Conservation (phyloP, 2,797 vertebrate species). For the Notolepis coatsorum region DNA sequence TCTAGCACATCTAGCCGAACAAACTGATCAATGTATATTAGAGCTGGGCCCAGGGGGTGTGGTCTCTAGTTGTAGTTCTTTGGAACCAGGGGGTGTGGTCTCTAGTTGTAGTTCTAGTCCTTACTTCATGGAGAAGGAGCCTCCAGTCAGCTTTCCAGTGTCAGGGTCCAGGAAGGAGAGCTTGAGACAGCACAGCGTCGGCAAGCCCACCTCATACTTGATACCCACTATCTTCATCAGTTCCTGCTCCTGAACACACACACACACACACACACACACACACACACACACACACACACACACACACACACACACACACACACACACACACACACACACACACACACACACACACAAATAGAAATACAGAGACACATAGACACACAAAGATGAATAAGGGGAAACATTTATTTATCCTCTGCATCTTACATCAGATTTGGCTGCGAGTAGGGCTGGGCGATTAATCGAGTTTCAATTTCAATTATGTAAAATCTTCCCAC, state of each 20-base stretch:
- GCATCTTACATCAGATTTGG: too few relatives aligned
- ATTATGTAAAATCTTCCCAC: too few relatives aligned
- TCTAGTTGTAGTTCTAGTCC: too few relatives aligned
- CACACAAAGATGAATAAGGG: too few relatives aligned
- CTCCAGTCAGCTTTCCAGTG: conserved; percentile 95
- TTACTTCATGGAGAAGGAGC: conserved; percentile 99
- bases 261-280: conserved; percentile 7
- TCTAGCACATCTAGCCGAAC: too few relatives aligned
- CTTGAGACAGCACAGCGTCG: conserved; percentile 97
- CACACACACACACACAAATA: not conserved
- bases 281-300: conserved; percentile 17
- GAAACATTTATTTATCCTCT: too few relatives aligned
- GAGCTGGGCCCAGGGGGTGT: too few relatives aligned
- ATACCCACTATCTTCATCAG: conserved; percentile 99
- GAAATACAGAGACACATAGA: not conserved
- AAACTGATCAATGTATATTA: too few relatives aligned
- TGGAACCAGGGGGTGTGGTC: too few relatives aligned
- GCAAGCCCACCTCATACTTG: conserved; percentile 97
- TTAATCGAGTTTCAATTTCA: too few relatives aligned
- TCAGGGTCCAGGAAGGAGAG: conserved; percentile 97
- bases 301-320: not conserved
- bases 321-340: not conserved
- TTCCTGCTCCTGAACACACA: conserved; percentile 91
- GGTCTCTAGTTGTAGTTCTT: too few relatives aligned
- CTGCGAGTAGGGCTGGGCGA: too few relatives aligned